Conservation (phyloP, 2,888 invertebrate species). For the Lagria hirta region DNA sequence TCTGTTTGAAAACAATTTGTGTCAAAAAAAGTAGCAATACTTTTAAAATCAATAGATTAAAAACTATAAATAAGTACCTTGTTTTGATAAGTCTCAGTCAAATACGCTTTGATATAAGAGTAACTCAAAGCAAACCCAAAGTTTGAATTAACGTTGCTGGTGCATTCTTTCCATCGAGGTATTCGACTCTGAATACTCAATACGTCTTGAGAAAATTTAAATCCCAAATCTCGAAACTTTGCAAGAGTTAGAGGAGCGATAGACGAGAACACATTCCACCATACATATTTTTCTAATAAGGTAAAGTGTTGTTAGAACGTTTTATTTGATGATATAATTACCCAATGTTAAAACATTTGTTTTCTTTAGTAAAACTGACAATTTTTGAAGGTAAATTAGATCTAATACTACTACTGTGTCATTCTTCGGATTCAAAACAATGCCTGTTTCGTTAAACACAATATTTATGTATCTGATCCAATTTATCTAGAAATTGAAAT, state of each 20-base stretch:
- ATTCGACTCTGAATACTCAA: constrained; percentile 65
- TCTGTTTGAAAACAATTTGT: too few relatives aligned
- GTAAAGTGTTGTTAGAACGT: constrained; percentile 27
- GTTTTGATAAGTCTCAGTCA: constrained; percentile 60
- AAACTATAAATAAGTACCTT: too few relatives aligned
- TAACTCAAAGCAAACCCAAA: constrained; percentile 69
- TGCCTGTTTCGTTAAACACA: constrained; percentile 62
- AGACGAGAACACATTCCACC: constrained; percentile 71
- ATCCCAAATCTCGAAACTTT: constrained; percentile 62
- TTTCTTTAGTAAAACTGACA: constrained; percentile 58
- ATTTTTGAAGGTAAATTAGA: constrained; percentile 64
- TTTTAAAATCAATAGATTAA: too few relatives aligned
- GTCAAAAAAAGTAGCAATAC: too few relatives aligned
- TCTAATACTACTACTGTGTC: constrained; percentile 69
- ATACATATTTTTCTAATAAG: constrained; percentile 66
- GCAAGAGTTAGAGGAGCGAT: constrained; percentile 63
- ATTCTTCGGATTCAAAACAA: constrained; percentile 48
- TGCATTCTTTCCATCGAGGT: constrained; percentile 66
- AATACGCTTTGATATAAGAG: constrained; percentile 63
- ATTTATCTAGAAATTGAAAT: constrained; percentile 59
- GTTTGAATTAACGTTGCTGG: constrained; percentile 64
- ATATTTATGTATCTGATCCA: constrained; percentile 63
- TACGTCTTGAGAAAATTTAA: constrained; percentile 66
- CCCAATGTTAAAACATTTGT: constrained; percentile 61
- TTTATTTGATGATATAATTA: too few relatives aligned